Evolutionary conservation across 2,113 vertebrate species (phyloP), one percentile per base, ranked within the genome.

Genomic region (Ranitomeya variabilis): DNA sequence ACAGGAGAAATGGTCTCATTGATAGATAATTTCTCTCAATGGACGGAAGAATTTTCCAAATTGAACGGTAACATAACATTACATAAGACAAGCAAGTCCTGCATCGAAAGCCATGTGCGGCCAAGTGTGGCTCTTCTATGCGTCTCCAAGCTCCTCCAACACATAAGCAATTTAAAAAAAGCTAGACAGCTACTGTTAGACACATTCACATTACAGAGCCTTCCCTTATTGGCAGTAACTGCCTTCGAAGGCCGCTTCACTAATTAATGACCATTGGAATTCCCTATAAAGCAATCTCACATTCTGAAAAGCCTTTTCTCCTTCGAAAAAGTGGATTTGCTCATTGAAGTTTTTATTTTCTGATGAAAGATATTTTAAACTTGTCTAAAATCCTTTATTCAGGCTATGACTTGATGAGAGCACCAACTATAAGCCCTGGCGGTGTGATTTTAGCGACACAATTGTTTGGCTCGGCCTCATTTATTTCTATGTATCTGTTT

Each of bases 211-310:
- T 84, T 81, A 19, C 80, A 19, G 57, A 69, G 54, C 19, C 80
- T 71, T 84, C 64, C 62, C 66, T 83, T 66, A 67, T 83, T 71
- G 67, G n/a, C 51, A 55, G 55, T 37, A 76, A 31, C 26, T 15
- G 11, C 57, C 13, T 85, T 74, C 10, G 14, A 85, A 85, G 54
- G 62, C 45, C 51, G 64, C 45, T 83, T 51, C 45, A 71, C 82
- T 84, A 84, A 84, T 84, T 84, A 84, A 84, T 55, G 64, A n/a
- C 31, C 51, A 84, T 84, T 71, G 83, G n/a, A 85, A 74, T 59
- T 57, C 67, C n/a, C 54, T 85, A 66, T 74, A 85, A 85, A 85
- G 55, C 14, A 57, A 74, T 85, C 69, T 45, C 52, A 12, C 26
- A 13, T 66, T 60, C 60, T 85, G n/a, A 57, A 85, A 60, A 31